phyloP scores from a whole-genome alignment of 1,140 invertebrate species.

The Halictus rubicundus region DNA sequence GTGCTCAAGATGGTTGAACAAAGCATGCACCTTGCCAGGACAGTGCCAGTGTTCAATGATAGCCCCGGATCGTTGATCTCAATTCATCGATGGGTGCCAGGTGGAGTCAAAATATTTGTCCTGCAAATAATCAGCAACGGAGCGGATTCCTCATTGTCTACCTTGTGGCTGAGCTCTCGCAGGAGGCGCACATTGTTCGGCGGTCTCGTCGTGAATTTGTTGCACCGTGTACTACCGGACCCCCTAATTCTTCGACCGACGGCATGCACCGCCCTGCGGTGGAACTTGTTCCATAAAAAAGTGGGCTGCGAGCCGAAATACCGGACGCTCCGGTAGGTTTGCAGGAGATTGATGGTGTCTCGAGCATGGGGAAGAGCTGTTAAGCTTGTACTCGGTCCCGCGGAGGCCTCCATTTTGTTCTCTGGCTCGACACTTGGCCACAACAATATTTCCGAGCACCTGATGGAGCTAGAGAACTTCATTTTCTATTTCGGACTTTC shows the following conservation, averaged over 20 bases:
- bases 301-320: slow-evolving; percentile 10
- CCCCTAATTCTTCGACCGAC: slow-evolving; percentile 36
- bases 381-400: not conserved
- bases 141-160: not conserved
- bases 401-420: too few relatives aligned
- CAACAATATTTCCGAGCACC: too few relatives aligned
- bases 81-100: slow-evolving; percentile 11
- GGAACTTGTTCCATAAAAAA: slow-evolving; percentile 30
- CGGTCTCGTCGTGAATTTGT: slow-evolving; percentile 47
- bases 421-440: not conserved
- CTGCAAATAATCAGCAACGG: slow-evolving; percentile 57
- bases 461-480: too few relatives aligned
- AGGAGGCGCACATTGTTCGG: slow-evolving; percentile 42
- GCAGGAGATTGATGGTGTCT: slow-evolving; percentile 28
- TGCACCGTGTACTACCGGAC: slow-evolving; percentile 27
- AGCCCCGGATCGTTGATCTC: slow-evolving; percentile 20
- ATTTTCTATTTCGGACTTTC: too few relatives aligned
- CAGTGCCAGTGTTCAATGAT: slow-evolving; percentile 1
- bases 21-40: not conserved
- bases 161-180: slow-evolving; percentile 22
- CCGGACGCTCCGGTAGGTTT: slow-evolving; percentile 3
- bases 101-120: slow-evolving; percentile 59
- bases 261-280: slow-evolving; percentile 2
- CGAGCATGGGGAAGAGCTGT: not conserved
- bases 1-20: too few relatives aligned